phyloP scores from a whole-genome alignment of 64 coral and sea anemone genomes.

The Catalaphyllia jardinei region DNA sequence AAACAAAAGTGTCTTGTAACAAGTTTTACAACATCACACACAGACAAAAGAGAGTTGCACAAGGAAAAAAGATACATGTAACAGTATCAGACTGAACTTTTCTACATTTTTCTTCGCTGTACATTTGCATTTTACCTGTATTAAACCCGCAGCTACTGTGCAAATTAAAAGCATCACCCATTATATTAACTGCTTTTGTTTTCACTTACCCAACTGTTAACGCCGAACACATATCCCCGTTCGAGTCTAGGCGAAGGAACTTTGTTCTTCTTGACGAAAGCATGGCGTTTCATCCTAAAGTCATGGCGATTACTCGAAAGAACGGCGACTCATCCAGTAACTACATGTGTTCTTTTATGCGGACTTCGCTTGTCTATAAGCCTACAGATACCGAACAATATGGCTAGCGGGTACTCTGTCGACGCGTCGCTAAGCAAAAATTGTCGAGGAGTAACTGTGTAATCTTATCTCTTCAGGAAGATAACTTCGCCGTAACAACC shows the following conservation, averaged over 20 bases:
- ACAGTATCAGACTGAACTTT: no score
- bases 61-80: no score
- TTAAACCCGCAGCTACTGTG: background rate
- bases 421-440: background rate
- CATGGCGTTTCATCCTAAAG: slow-evolving; percentile 83
- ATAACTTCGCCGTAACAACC: background rate
- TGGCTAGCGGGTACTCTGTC: background rate
- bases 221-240: slow-evolving; percentile 74
- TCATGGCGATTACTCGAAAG: slow-evolving; percentile 10
- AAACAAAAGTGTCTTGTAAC: background rate
- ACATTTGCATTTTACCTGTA: background rate
- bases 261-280: slow-evolving; percentile 54
- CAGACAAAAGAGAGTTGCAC: background rate
- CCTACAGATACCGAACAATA: background rate
- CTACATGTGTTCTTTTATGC: slow-evolving; percentile 14
- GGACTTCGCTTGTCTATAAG: background rate
- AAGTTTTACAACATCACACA: background rate
- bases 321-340: background rate
- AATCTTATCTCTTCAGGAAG: background rate
- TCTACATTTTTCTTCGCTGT: background rate
- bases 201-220: slow-evolving; percentile 84
- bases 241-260: slow-evolving; percentile 36
- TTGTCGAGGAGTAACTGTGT: background rate
- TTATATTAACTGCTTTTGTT: background rate
- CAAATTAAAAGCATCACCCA: background rate